A percentile compares a stretch with the other conserved stretches of the same genome.
Evolutionary conservation across 2,888 invertebrate genomes (phyloP).

Genomic region (Rambutsinella grinnellia): DNA sequence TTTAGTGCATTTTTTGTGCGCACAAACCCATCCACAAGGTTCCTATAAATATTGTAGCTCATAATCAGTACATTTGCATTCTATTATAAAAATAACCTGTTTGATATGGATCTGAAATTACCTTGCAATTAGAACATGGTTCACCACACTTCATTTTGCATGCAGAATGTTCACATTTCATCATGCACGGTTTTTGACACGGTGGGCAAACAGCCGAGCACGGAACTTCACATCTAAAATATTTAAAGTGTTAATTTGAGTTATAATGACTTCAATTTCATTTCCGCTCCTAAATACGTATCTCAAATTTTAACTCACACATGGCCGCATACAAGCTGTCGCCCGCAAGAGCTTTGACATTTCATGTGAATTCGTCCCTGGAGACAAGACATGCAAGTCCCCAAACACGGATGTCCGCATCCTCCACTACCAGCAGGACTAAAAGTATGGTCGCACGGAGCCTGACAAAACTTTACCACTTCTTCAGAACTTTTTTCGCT

Average conservation of each 20-base stretch:
- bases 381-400: conserved; percentile 73
- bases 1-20: conserved; percentile 23
- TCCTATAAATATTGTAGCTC: no score
- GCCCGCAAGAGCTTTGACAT: conserved; percentile 74
- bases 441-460: conserved; percentile 48
- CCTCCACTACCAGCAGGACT: conserved; percentile 33
- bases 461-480: conserved; percentile 61
- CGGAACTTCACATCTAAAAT: conserved; percentile 66
- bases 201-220: conserved; percentile 67
- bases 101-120: conserved; percentile 31
- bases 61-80: no score
- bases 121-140: conserved; percentile 53
- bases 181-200: conserved; percentile 63
- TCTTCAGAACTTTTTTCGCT: conserved; percentile 65
- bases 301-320: conserved; percentile 68
- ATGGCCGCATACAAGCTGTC: conserved; percentile 76
- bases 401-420: conserved; percentile 66
- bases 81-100: no score
- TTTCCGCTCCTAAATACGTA: no score
- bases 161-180: conserved; percentile 62
- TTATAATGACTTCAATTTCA: no score
- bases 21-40: conserved; percentile 30
- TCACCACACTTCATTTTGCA: conserved; percentile 58
- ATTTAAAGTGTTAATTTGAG: no score
- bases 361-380: conserved; percentile 76